Conservation (phyloP, 2,113 vertebrate species). For the Pomatorhinus ruficollis region DNA sequence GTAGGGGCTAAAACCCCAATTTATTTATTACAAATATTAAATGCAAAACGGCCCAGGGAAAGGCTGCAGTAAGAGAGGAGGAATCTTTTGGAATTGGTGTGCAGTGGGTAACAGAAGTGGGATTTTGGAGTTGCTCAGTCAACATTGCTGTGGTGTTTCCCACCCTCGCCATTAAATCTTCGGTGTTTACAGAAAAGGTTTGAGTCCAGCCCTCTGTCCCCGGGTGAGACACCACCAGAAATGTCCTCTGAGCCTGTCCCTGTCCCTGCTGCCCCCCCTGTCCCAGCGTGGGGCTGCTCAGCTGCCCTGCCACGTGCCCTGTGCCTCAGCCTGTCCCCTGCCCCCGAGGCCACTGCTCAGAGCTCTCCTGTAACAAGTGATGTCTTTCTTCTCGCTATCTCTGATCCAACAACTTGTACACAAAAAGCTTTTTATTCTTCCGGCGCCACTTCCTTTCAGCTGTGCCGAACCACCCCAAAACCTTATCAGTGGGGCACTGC, state of each 20-base stretch:
- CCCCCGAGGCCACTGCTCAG: neutral
- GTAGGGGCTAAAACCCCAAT: neutral
- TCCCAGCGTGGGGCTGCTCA: neutral
- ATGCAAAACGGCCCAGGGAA: neutral
- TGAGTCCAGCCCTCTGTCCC: neutral
- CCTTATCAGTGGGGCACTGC: neutral
- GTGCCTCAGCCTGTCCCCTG: fast-evolving
- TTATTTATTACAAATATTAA: neutral
- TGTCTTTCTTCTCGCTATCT: conserved; percentile 35
- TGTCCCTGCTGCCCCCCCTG: neutral
- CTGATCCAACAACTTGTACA: neutral
- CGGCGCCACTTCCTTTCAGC: neutral
- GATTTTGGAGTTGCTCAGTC: neutral
- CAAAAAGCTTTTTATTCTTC: conserved; percentile 37
- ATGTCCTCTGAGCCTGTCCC: neutral
- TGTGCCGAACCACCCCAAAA: neutral
- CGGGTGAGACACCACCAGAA: neutral
- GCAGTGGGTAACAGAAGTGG: neutral
- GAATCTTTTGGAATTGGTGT: neutral
- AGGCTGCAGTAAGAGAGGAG: neutral
- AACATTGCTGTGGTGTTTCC: neutral
- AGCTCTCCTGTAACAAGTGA: neutral
- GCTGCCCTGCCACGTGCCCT: neutral
- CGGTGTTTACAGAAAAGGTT: fast-evolving
- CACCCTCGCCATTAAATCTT: neutral